These are phyloP conservation scores for Cnemophilus loriae DNA, from an alignment of 2,113 vertebrate species.

Conservation along the genomic window DNA sequence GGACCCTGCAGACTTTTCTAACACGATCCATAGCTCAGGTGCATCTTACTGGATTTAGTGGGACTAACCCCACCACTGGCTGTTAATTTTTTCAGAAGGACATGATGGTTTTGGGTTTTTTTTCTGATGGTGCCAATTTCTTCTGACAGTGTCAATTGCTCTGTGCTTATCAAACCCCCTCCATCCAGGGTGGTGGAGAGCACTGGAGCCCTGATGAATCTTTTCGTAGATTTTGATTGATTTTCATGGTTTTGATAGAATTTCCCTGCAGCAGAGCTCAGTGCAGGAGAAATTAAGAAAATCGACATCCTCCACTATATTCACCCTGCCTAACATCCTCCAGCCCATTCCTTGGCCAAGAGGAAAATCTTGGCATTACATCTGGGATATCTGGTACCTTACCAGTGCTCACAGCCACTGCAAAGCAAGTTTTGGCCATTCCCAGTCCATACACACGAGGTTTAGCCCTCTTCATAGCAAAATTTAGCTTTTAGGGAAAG, in stretches of 20 bases:
- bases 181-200: not conserved
- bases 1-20: not conserved
- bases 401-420: not conserved
- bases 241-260: not conserved
- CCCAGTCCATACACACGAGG: fast-evolving
- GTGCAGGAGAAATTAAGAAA: not conserved
- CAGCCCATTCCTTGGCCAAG: not conserved
- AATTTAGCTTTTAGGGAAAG: not conserved
- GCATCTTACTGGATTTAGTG: not conserved
- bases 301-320: not conserved
- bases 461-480: not conserved
- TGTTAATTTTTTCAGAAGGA: not conserved
- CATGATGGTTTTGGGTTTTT: not conserved
- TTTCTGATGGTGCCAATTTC: not conserved
- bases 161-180: not conserved
- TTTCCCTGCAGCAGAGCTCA: not conserved
- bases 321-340: not conserved
- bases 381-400: not conserved
- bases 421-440: not conserved
- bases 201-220: not conserved
- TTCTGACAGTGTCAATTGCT: not conserved
- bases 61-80: not conserved
- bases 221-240: not conserved
- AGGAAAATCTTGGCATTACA: not conserved
- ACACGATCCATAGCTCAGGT: not conserved